phyloP scores from a whole-genome alignment of 2,113 vertebrate genomes.

The Poicephalus meyeri region DNA sequence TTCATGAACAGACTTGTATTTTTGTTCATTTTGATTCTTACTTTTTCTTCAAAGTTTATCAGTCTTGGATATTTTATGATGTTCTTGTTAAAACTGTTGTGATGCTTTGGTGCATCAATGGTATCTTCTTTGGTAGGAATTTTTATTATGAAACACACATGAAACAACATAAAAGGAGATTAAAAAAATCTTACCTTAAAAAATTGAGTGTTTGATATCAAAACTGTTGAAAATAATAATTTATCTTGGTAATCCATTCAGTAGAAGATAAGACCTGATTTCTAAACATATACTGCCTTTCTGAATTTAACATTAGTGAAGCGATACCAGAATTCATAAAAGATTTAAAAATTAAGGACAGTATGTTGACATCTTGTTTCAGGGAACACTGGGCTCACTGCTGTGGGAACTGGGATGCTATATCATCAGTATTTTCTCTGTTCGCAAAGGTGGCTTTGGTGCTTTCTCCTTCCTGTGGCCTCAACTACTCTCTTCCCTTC shows the following conservation, averaged over 20 bases:
- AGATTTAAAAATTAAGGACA: neutral
- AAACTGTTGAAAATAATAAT: neutral
- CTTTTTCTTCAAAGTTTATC: neutral
- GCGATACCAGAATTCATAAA: neutral
- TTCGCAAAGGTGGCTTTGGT: neutral
- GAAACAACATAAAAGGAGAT: neutral
- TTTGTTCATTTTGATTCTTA: neutral
- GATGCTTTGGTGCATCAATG: neutral
- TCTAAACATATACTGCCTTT: neutral
- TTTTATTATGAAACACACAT: neutral
- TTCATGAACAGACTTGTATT: neutral
- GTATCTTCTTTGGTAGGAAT: neutral
- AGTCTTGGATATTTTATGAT: neutral
- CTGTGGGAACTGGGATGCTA: accelerated
- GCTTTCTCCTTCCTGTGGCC: neutral
- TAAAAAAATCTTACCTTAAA: neutral
- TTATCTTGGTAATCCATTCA: neutral
- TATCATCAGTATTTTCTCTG: neutral
- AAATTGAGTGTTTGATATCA: neutral
- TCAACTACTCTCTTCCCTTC: neutral
- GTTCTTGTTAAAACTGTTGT: neutral
- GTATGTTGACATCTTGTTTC: neutral
- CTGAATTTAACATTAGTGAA: neutral
- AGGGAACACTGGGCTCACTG: neutral
- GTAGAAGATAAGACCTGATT: neutral